phyloP scores from a whole-genome alignment of 2,888 invertebrate species.

The Fissipunctia ypsillon region DNA sequence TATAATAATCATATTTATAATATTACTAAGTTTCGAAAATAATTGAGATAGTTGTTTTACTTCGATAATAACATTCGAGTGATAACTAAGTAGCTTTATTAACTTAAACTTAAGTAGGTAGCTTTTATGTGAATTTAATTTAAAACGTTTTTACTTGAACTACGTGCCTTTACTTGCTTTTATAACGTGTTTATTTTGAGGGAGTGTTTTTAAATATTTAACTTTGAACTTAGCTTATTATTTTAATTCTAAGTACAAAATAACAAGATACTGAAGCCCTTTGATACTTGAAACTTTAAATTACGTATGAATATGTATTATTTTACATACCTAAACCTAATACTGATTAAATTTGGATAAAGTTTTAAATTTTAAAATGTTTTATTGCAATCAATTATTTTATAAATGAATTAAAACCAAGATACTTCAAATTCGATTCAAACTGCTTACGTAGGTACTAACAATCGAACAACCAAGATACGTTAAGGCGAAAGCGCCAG shows the following conservation, averaged over 20 bases:
- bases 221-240: constrained; percentile 15
- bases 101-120: constrained; percentile 26
- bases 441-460: not conserved
- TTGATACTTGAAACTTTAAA: constrained; percentile 28
- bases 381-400: no score
- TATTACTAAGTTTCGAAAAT: not conserved
- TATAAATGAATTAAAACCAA: not conserved
- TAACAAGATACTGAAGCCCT: constrained; percentile 21
- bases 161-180: constrained; percentile 17
- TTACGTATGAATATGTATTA: constrained; percentile 32
- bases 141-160: constrained; percentile 22
- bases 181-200: constrained; percentile 10
- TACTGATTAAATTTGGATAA: constrained; percentile 15
- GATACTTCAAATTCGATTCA: no score
- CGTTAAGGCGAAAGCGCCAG: no score
- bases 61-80: constrained; percentile 26
- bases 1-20: not conserved
- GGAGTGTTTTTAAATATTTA: not conserved
- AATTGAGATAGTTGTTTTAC: not conserved
- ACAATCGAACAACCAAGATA: constrained; percentile 16
- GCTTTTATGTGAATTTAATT: constrained; percentile 49
- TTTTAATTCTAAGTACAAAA: constrained; percentile 39
- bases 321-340: not conserved
- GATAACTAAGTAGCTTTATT: constrained; percentile 26
- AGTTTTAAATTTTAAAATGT: not conserved